Base-by-base conservation (phyloP, 2,888 invertebrate species). In the Polymixis lichenea region DNA sequence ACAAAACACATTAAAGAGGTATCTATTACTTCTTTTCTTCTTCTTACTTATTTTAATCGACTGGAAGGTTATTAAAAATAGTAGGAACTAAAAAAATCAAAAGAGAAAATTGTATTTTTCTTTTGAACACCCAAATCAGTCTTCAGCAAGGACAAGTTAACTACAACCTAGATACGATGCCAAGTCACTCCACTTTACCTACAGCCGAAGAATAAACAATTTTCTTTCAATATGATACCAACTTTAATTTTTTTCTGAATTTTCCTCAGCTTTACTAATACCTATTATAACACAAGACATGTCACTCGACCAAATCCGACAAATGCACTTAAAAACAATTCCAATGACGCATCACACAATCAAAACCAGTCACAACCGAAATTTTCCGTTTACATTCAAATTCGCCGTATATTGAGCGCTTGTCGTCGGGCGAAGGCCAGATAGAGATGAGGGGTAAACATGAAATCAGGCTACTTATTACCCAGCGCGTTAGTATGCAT, bases 401-500 rank as follows among this genome's bases (percentile, higher is more conserved):
- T 80, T 82, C 80, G 51, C 55, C 65, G 25, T 75, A 85, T 69
- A 78, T 76, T 68, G 71, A 72, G 55, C 73, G 61, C 62, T 80
- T 76, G 82, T 69, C 76, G 77, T 51, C 76, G 72, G 76, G 67
- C 70, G 77, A 69, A 82, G 82, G 75, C 82, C 75, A 80, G 80
- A 76, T 43, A 61, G 90, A 88, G 89, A 83, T 78, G 87, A 89
- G 86, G 90, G 92, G 92, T 93, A 93, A 93, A 94, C 93, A 93
- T 91, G 92, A 89, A 92, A 94, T 94, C 93, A 90, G 93, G 92
- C 92, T 95, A 91, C 95, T 95, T 95, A 96, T 95, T 95, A 95
- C 93, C 90, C 82, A 78, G 75, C 93, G 94, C 89, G 94, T 96
- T 95, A 96, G 95, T 96, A 96, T 96, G 96, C 96, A 96, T 96